Percentiles rank a stretch among this genome's conserved stretches.
phyloP scores from a whole-genome alignment of 2,113 vertebrate genomes.

The Pangasianodon gigas region DNA sequence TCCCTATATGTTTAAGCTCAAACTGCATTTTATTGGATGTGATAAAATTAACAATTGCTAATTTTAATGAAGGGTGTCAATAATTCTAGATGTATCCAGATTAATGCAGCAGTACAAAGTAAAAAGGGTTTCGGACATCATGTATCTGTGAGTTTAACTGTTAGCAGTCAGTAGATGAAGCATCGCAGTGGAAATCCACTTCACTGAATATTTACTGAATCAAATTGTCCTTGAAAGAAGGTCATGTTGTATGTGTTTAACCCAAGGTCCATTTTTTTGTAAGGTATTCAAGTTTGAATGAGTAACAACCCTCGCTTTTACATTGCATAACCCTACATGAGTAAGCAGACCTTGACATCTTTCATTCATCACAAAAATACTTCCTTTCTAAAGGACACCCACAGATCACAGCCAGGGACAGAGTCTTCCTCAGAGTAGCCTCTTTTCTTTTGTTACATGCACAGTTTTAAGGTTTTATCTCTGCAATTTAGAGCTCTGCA shows the following conservation, averaged over 20 bases:
- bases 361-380: neutral
- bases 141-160: neutral
- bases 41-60: neutral
- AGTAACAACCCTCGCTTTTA: neutral
- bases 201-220: neutral
- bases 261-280: neutral
- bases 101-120: neutral
- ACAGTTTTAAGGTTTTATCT: neutral
- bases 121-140: neutral
- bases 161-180: neutral
- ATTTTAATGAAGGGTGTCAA: neutral
- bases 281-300: slow-evolving; percentile 9
- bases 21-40: neutral
- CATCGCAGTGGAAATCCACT: neutral
- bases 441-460: neutral
- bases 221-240: neutral
- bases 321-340: neutral
- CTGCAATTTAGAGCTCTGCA: neutral
- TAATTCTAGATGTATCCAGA: neutral
- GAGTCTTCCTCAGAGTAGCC: neutral
- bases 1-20: neutral
- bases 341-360: neutral
- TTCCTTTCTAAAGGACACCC: neutral
- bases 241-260: neutral
- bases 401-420: neutral